phyloP scores from a whole-genome alignment of 2,113 vertebrate genomes.

The Esox niger region DNA sequence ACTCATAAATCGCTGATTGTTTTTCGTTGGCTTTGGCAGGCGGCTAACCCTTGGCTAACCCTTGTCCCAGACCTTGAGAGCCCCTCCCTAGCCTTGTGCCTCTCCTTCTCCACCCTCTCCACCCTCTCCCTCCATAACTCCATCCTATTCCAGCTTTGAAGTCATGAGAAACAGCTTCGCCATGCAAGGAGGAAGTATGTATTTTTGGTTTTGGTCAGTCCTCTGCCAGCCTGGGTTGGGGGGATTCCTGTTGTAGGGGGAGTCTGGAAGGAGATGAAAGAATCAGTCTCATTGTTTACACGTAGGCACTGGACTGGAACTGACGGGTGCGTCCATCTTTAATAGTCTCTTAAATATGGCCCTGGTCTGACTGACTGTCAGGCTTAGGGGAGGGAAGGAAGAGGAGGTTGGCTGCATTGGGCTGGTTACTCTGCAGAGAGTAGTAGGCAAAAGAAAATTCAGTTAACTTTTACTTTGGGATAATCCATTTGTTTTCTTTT shows the following conservation, averaged over 20 bases:
- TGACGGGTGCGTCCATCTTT: conserved; percentile 31
- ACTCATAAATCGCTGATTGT: conserved; percentile 52
- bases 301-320: conserved; percentile 12
- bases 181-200: background rate
- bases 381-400: background rate
- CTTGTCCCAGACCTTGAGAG: conserved; percentile 6
- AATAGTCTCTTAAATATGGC: background rate
- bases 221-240: background rate
- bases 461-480: background rate
- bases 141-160: conserved; percentile 11
- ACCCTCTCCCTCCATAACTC: background rate
- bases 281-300: conserved; percentile 28
- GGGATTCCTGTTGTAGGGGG: background rate
- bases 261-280: conserved; percentile 31
- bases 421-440: background rate
- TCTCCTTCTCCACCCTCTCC: background rate
- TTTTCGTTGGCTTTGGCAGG: conserved; percentile 19
- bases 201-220: background rate
- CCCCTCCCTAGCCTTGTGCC: background rate
- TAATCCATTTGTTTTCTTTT: background rate
- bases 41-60: conserved; percentile 12
- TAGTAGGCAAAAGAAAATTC: background rate
- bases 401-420: background rate
- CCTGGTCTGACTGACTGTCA: conserved; percentile 15
- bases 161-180: background rate